A percentile compares a stretch with the other conserved stretches of the same genome.
Evolutionary conservation across 2,797 vertebrate genomes (phyloP).

Genomic region (Sphaeramia orbicularis): DNA sequence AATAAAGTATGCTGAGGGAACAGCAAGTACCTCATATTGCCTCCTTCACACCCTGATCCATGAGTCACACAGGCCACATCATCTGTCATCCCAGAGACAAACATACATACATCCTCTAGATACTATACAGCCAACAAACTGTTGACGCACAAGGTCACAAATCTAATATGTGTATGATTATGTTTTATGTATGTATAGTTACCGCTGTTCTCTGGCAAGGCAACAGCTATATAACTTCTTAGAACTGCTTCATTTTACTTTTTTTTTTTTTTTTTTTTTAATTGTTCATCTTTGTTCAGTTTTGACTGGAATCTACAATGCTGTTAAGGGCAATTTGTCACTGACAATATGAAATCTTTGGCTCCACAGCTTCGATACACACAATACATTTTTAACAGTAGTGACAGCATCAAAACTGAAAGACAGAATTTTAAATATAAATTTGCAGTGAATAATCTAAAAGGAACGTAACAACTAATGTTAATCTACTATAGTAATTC

Average conservation of each 20-base stretch:
- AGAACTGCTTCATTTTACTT: no score
- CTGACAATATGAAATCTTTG: no score
- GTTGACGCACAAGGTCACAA: conserved; percentile 16
- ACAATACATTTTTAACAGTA: no score
- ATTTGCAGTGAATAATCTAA: no score
- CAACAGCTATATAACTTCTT: neutral
- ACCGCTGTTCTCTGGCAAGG: neutral
- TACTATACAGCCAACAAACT: neutral
- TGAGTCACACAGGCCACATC: conserved; percentile 66
- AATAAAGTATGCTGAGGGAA: conserved; percentile 59
- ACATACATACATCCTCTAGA: conserved; percentile 25
- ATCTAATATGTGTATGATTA: neutral
- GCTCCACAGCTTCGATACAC: no score
- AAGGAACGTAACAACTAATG: no score
- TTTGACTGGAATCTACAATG: neutral
- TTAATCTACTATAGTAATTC: no score
- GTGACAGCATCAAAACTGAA: no score
- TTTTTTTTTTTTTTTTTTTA: neutral
- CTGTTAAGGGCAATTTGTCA: no score
- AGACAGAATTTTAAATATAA: no score
- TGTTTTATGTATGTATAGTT: neutral
- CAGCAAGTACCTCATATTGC: conserved; percentile 48
- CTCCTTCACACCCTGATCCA: conserved; percentile 53
- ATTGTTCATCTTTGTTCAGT: neutral
- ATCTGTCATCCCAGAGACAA: conserved; percentile 44